Evolutionary conservation across 2,888 invertebrate species (phyloP).

Genomic region (Latrodectus elegans): DNA sequence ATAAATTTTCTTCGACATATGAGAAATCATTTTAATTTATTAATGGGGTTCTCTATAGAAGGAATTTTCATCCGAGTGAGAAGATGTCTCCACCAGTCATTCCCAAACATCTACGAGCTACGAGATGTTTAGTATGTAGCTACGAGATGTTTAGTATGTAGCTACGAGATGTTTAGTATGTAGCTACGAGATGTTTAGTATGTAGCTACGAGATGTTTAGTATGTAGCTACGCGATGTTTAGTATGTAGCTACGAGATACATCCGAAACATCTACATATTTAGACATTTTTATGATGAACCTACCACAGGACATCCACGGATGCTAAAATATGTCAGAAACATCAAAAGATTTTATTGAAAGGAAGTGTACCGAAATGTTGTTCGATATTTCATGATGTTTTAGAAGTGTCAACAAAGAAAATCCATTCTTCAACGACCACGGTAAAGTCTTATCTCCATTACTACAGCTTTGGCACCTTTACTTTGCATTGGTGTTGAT

Average conservation of each 20-base stretch:
- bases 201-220: no score
- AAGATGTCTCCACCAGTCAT: conserved; percentile 3
- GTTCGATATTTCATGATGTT: conserved; percentile 8
- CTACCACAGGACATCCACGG: conserved; percentile 51
- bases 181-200: no score
- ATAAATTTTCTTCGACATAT: background rate
- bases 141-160: no score
- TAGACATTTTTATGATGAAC: conserved; percentile 40
- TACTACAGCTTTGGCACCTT: conserved; percentile 13
- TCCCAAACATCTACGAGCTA: background rate
- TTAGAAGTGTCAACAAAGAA: conserved; percentile 26
- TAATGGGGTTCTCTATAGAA: background rate
- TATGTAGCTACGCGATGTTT: no score
- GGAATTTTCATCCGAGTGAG: background rate
- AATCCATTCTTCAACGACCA: background rate
- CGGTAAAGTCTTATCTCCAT: conserved; percentile 16
- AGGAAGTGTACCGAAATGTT: conserved; percentile 10
- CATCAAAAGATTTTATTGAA: conserved; percentile 18
- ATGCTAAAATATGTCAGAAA: conserved; percentile 12
- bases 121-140: no score
- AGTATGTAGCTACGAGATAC: no score
- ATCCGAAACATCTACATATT: no score
- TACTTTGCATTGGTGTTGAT: background rate
- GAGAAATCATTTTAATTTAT: background rate
- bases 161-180: no score